Conservation (phyloP, 1,140 invertebrate species). For the Bombus vancouverensis region DNA sequence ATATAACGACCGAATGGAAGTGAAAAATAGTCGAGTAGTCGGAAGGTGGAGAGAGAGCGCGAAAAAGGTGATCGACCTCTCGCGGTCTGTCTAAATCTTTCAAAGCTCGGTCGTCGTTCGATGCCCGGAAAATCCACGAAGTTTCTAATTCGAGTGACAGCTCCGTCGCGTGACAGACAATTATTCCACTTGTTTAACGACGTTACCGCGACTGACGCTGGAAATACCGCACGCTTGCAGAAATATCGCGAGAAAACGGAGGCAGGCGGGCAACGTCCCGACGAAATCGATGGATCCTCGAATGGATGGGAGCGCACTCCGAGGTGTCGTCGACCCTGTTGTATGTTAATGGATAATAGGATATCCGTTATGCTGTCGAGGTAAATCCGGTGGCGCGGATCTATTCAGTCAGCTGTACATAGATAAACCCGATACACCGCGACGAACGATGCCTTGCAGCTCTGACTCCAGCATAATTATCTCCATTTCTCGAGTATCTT, state of each 20-base stretch:
- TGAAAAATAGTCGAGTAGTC: not conserved
- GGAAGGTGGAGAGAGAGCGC: no score
- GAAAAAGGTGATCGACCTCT: conserved; percentile 34
- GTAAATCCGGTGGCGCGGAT: conserved; percentile 28
- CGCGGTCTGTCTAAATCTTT: conserved; percentile 10
- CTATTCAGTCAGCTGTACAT: conserved; percentile 53
- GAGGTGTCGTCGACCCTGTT: conserved; percentile 39
- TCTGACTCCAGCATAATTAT: conserved; percentile 53
- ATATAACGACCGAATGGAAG: not conserved
- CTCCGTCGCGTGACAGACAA: conserved; percentile 13
- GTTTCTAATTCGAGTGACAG: conserved; percentile 31
- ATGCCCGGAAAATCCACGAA: not conserved
- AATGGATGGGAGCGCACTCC: not conserved
- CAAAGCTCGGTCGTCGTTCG: not conserved
- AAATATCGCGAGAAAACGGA: conserved; percentile 48
- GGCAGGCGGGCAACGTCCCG: conserved; percentile 37
- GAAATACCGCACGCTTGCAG: conserved; percentile 50
- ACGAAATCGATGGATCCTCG: conserved; percentile 64
- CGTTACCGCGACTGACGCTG: conserved; percentile 22
- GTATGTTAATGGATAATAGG: conserved; percentile 71
- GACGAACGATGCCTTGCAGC: conserved; percentile 23
- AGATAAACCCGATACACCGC: conserved; percentile 58
- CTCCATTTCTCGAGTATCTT: conserved; percentile 31
- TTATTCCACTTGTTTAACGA: conserved; percentile 30
- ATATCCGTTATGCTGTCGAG: conserved; percentile 63